Evolutionary conservation across 2,888 invertebrate species (phyloP).

Genomic region (Orthosia gothica): DNA sequence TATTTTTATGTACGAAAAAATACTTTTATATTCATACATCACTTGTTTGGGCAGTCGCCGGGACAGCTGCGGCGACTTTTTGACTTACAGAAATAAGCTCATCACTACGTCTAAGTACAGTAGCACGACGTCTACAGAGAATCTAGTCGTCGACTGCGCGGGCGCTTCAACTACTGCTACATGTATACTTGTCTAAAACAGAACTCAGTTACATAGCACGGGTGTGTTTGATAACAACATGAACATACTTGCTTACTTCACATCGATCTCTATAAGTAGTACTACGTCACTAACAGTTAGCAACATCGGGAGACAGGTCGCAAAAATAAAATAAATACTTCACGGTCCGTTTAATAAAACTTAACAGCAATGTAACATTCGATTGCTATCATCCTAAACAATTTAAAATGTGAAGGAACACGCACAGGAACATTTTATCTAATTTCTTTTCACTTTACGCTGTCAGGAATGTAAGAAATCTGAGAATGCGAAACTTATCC

Average conservation of each 20-base stretch:
- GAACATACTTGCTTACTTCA: slow-evolving; percentile 39
- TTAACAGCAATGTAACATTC: slow-evolving; percentile 58
- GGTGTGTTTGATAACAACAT: slow-evolving; percentile 32
- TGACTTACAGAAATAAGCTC: slow-evolving; percentile 74
- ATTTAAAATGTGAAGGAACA: slow-evolving; percentile 64
- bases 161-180: slow-evolving; percentile 51
- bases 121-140: slow-evolving; percentile 50
- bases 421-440: slow-evolving; percentile 67
- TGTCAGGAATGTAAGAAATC: slow-evolving; percentile 64
- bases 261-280: slow-evolving; percentile 46
- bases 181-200: slow-evolving; percentile 59
- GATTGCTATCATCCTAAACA: slow-evolving; percentile 52
- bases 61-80: slow-evolving; percentile 56
- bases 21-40: slow-evolving; percentile 69
- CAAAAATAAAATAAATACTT: slow-evolving; percentile 52
- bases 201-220: slow-evolving; percentile 42
- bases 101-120: slow-evolving; percentile 71
- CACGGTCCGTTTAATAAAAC: slow-evolving; percentile 50
- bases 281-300: slow-evolving; percentile 33
- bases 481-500: slow-evolving; percentile 61
- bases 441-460: slow-evolving; percentile 55
- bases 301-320: slow-evolving; percentile 35
- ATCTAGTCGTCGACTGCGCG: slow-evolving; percentile 42
- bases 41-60: slow-evolving; percentile 65
- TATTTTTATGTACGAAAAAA: slow-evolving; percentile 74